Evolutionary conservation across 2,797 vertebrate genomes (phyloP).

Genomic region (Callimico goeldii): DNA sequence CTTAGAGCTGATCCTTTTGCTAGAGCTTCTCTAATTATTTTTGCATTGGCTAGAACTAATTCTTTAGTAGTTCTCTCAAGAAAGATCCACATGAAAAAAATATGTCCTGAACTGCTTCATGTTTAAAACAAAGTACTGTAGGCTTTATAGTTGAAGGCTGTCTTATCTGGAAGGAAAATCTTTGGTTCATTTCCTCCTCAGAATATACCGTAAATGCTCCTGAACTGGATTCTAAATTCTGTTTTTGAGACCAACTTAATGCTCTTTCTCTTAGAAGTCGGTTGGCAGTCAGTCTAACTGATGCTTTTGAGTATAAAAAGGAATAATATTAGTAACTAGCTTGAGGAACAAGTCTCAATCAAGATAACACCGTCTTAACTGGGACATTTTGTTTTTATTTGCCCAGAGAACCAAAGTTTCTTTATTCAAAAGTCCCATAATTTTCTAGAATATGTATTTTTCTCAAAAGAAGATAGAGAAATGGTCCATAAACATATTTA

Average conservation of each 20-base stretch:
- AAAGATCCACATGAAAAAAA: neutral
- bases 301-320: neutral
- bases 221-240: neutral
- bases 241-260: neutral
- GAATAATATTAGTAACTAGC: neutral
- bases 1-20: neutral
- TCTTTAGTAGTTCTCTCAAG: conserved; percentile 17
- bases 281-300: neutral
- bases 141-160: neutral
- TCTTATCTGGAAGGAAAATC: neutral
- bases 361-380: neutral
- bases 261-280: neutral
- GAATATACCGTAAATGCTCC: neutral
- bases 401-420: neutral
- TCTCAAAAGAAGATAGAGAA: neutral
- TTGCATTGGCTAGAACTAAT: neutral
- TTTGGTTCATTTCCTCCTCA: neutral
- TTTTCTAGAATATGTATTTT: neutral
- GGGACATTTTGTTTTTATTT: neutral
- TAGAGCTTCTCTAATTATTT: neutral
- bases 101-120: neutral
- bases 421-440: neutral
- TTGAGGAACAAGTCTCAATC: neutral
- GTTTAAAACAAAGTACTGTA: neutral
- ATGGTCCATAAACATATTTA: neutral